Percentiles rank a stretch among this genome's conserved stretches.
Evolutionary conservation across 2,797 vertebrate genomes (phyloP).

Genomic region (Gymnocypris eckloni): DNA sequence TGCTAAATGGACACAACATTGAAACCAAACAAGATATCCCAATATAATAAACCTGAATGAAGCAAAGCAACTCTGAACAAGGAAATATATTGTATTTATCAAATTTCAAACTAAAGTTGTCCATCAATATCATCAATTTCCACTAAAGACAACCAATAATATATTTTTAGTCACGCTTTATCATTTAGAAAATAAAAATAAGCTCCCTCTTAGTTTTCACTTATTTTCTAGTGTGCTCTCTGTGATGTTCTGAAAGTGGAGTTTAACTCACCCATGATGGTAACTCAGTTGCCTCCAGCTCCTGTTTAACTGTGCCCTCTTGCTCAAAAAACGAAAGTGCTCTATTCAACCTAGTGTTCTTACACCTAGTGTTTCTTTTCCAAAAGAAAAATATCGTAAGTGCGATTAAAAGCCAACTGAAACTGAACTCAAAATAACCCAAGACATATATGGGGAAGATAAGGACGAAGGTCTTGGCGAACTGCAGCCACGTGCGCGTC

Average conservation of each 20-base stretch:
- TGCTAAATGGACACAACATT: neutral
- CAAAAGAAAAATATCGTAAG: constrained; percentile 89
- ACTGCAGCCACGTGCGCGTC: constrained; percentile 84
- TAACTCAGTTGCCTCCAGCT: constrained; percentile 84
- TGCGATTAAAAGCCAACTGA: constrained; percentile 93
- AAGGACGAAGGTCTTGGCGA: constrained; percentile 89
- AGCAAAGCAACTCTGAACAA: neutral
- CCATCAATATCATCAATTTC: neutral
- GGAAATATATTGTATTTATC: neutral
- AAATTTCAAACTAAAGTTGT: neutral
- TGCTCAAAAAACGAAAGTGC: constrained; percentile 90
- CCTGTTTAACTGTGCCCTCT: constrained; percentile 83
- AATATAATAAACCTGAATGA: neutral
- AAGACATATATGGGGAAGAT: constrained; percentile 94
- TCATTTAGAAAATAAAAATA: neutral
- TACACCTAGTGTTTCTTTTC: constrained; percentile 82
- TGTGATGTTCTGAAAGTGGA: neutral
- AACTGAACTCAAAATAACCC: constrained; percentile 94
- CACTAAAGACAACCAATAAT: neutral
- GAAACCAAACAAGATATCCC: neutral
- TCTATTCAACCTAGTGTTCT: constrained; percentile 80
- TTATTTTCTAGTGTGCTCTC: neutral
- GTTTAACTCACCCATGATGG: constrained; percentile 89
- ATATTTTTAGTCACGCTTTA: neutral
- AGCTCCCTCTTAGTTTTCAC: neutral